Base-by-base conservation (phyloP, 23 tunicate genomes). In the Botrylloides violaceus region DNA sequence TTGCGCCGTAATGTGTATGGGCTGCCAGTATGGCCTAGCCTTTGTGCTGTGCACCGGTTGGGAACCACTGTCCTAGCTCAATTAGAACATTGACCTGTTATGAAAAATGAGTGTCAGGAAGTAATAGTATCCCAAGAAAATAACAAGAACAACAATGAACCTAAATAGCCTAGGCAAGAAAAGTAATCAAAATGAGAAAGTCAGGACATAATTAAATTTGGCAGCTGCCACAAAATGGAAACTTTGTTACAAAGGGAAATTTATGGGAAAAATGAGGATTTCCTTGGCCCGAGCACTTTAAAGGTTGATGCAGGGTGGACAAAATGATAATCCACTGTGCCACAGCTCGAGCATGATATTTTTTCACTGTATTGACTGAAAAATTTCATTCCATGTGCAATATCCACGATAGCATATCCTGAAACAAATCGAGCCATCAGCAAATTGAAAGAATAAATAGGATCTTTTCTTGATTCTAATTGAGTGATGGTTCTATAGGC, bases 351-450 rank as follows among this genome's bases (percentile, higher is more conserved):
- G 61, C 98, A 93, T 25, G 84, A 50, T 29, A 60, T 73, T 59
- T 83, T 78, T 36, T 56, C 20, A 71, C 90, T 83, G 81, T 83
- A 90, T 23, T 90, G 89, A 66, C 97, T 90, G 91, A 77, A 90
- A 77, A 49, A 73, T 59, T 74, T 83, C 71, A 83, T 34, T 19
- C 91, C 92, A 19, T 32, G 73, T 18, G 83, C 79, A 31, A 66
- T 60, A 50, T 88, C 76, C 12, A 88, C 80, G 57, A 88, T 71
- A 9, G 76, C 72, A 39, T 62, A 48, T 20, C 87, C 96, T 87
- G 83, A 20, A 32, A 28, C 23, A 60, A 20, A 0, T n/a, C n/a
- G n/a, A n/a, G n/a, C n/a, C n/a, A n/a, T n/a, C n/a, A n/a, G n/a
- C n/a, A n/a, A n/a, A n/a, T n/a, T n/a, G n/a, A n/a, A n/a, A n/a